A percentile compares a stretch with the other conserved stretches of the same genome.
Conservation (phyloP, 2,888 invertebrate species). For the Strigamia crassipes region DNA sequence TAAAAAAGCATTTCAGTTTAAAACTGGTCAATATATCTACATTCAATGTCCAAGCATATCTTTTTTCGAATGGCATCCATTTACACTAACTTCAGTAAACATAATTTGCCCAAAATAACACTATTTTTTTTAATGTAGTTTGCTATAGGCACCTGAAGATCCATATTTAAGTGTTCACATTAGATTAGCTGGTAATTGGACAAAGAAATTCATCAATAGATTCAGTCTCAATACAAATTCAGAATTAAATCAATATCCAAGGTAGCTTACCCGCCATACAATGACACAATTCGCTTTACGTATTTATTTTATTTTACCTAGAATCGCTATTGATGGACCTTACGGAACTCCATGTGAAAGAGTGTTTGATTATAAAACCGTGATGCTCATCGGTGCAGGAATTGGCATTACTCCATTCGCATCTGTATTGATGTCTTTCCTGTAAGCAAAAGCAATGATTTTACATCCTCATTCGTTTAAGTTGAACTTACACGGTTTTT, state of each 20-base stretch:
- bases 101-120: constrained; percentile 10
- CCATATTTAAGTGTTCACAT: constrained; percentile 44
- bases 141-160: constrained; percentile 14
- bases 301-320: not conserved
- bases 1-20: constrained; percentile 31
- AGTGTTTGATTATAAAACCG: constrained; percentile 27
- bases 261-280: not conserved
- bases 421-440: constrained; percentile 32
- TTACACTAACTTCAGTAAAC: constrained; percentile 43
- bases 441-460: constrained; percentile 25
- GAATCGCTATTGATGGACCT: constrained; percentile 41
- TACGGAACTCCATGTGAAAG: constrained; percentile 40
- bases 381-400: constrained; percentile 42
- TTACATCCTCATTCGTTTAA: not conserved
- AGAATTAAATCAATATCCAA: constrained; percentile 29
- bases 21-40: constrained; percentile 44
- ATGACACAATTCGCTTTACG: not conserved
- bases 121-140: not conserved
- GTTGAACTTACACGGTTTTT: not conserved
- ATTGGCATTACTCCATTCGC: constrained; percentile 42
- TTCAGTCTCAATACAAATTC: not conserved
- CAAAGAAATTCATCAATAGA: not conserved
- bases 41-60: constrained; percentile 43
- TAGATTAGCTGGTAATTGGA: constrained; percentile 41
- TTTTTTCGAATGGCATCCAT: constrained; percentile 43